Conservation (phyloP, 2,113 vertebrate species). For the Cololabis saira region DNA sequence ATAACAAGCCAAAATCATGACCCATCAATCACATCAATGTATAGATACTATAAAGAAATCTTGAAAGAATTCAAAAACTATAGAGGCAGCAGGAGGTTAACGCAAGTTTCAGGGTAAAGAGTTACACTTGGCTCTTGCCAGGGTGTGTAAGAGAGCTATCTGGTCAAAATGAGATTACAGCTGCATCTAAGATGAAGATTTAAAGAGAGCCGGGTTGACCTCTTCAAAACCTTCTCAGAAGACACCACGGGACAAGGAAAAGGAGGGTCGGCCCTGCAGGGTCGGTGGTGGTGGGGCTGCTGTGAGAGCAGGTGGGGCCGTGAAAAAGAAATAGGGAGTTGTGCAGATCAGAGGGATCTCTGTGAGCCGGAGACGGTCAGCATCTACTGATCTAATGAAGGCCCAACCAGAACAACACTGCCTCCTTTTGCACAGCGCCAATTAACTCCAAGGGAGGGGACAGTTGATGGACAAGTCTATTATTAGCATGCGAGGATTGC, state of each 20-base stretch:
- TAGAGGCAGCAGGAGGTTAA: background rate
- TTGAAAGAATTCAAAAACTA: background rate
- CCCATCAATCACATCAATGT: too few relatives aligned
- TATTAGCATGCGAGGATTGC: constrained; percentile 77
- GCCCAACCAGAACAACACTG: constrained; percentile 65
- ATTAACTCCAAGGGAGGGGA: constrained; percentile 82
- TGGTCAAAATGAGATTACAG: constrained; percentile 26
- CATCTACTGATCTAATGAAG: constrained; percentile 83
- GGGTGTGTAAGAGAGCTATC: constrained; percentile 8
- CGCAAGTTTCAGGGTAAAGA: background rate
- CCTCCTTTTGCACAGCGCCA: constrained; percentile 74
- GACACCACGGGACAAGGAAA: constrained; percentile 41
- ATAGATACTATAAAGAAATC: too few relatives aligned
- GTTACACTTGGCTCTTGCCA: background rate
- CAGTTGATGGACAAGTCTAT: constrained; percentile 84
- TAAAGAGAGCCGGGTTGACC: constrained; percentile 63
- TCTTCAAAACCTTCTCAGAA: constrained; percentile 64
- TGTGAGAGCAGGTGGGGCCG: constrained; percentile 78
- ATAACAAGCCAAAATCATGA: too few relatives aligned
- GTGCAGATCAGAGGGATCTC: constrained; percentile 53
- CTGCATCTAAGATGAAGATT: constrained; percentile 38
- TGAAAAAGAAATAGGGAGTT: constrained; percentile 45
- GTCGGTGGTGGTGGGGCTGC: constrained; percentile 31
- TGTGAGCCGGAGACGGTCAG: constrained; percentile 52
- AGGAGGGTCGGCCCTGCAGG: constrained; percentile 46